A percentile compares a stretch with the other conserved stretches of the same genome.
Evolutionary conservation across 2,888 invertebrate species (phyloP).

Genomic region (Alcis repandata): DNA sequence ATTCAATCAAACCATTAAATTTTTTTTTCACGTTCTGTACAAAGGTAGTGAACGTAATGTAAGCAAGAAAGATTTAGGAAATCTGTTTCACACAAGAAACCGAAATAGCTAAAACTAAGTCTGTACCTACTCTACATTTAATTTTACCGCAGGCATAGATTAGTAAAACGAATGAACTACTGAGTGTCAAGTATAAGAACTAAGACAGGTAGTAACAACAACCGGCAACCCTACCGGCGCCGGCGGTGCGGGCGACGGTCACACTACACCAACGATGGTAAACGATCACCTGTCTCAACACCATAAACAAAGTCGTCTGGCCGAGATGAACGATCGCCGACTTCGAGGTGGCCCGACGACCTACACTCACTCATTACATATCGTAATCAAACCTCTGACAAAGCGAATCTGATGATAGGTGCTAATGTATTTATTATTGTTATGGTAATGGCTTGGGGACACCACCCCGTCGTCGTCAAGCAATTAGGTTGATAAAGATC

Average conservation of each 20-base stretch:
- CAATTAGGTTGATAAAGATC: background rate
- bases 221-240: background rate
- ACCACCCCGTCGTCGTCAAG: slow-evolving; percentile 5
- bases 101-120: too few species aligned
- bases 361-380: slow-evolving; percentile 11
- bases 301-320: slow-evolving; percentile 37
- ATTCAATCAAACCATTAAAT: too few species aligned
- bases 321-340: slow-evolving; percentile 49
- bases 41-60: too few species aligned
- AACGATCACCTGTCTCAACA: slow-evolving; percentile 21
- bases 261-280: slow-evolving; percentile 24
- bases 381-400: slow-evolving; percentile 35
- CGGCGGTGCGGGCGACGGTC: background rate
- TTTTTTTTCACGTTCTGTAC: too few species aligned
- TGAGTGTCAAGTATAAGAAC: too few species aligned
- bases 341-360: slow-evolving; percentile 61
- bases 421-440: slow-evolving; percentile 9
- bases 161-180: too few species aligned
- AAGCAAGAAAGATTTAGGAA: too few species aligned
- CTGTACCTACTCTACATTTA: too few species aligned
- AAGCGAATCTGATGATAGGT: slow-evolving; percentile 31
- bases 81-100: too few species aligned
- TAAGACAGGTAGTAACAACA: background rate
- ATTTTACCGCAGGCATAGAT: too few species aligned
- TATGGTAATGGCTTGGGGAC: slow-evolving; percentile 4